A percentile compares a stretch with the other conserved stretches of the same genome.
phyloP scores from a whole-genome alignment of 1,140 invertebrate species.

The Apis dorsata region DNA sequence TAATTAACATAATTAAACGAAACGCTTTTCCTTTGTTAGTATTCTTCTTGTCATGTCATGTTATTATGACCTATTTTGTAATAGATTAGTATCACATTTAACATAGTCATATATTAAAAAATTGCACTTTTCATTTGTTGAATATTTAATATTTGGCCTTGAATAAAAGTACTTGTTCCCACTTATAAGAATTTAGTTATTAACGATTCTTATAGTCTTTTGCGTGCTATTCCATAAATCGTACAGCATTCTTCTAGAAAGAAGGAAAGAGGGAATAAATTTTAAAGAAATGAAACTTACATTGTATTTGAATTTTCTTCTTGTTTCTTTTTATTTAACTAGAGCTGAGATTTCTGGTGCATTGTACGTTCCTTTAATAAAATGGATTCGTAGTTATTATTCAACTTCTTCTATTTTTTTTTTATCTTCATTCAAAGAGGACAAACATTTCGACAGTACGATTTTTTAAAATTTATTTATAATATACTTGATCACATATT shows the following conservation, averaged over 20 bases:
- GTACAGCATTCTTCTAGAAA: background rate
- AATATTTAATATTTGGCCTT: constrained; percentile 26
- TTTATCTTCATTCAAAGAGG: background rate
- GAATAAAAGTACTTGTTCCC: constrained; percentile 9
- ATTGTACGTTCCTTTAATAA: constrained; percentile 41
- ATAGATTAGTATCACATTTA: background rate
- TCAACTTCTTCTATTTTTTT: constrained; percentile 42
- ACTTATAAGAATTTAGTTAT: constrained; percentile 29
- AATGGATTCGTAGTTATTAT: constrained; percentile 43
- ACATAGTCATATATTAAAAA: background rate
- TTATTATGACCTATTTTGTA: background rate
- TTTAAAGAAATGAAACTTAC: background rate
- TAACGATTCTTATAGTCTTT: constrained; percentile 4
- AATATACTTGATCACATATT: background rate
- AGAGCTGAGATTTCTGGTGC: background rate
- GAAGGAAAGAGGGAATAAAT: background rate
- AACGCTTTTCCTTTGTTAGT: background rate
- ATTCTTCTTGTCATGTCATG: background rate
- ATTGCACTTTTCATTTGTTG: background rate
- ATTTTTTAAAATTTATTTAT: background rate
- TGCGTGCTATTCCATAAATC: background rate
- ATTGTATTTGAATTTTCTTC: constrained; percentile 7
- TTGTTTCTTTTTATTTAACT: background rate
- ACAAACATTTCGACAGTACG: constrained; percentile 18
- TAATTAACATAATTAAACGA: background rate